Base-by-base conservation (phyloP, 2,888 invertebrate species). In the Glaucopsyche alexis region DNA sequence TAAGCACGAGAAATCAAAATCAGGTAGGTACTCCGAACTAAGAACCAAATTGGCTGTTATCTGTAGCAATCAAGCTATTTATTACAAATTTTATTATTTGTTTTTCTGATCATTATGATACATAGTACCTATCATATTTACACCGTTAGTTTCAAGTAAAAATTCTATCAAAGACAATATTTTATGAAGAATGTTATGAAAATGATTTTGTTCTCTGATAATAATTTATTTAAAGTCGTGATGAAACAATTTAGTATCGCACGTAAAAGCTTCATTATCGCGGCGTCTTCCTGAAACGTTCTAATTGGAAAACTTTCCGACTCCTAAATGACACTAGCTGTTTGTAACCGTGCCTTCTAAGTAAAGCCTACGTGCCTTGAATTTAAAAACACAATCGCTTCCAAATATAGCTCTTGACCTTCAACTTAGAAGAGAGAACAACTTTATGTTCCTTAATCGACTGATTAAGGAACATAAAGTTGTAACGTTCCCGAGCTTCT, bases 271-370 rank as follows among this genome's bases (percentile, higher is more conserved):
- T 50, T 72, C 52, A 72, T 72, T 72, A 72, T 72, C 72, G 38
- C 52, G 19, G 42, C 19, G 60, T 50, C 52, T 64, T 64, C 72
- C 69, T 65, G 55, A 74, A 76, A 52, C 71, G 71, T 71, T 74
- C 76, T 77, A 78, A 78, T 78, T 77, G 74, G 73, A 76, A 76
- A 78, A 78, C 74, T 77, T 77, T 73, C 42, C 47, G 47, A 75
- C n/a, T 67, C 38, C 69, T n/a, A 40, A 67, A 64, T 69, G 69
- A 71, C 69, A 73, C 50, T 76, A 74, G 55, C 52, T 67, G 52
- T 72, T 69, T 74, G 64, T 52, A 13, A 40, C 65, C 64, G 64
- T 73, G 65, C 66, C 69, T 67, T 75, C 73, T 47, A 72, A 76
- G 73, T 73, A 71, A 52, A 66, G 74, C 71, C 69, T 47, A 69